phyloP scores from a whole-genome alignment of 2,113 vertebrate genomes.

The Blennius ocellaris region DNA sequence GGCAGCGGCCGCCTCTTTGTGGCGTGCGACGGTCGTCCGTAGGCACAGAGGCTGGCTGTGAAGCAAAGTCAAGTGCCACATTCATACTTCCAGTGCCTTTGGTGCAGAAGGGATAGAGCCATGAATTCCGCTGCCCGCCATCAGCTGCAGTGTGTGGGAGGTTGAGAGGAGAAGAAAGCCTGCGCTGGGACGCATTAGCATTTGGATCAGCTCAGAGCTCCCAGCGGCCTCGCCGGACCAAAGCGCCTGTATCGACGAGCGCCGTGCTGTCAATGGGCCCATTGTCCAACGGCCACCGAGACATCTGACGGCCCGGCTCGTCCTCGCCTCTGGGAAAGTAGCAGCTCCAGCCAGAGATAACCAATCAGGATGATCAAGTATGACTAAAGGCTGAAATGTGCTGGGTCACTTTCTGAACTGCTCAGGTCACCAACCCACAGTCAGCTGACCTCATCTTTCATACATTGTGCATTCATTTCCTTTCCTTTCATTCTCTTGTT shows the following conservation, averaged over 20 bases:
- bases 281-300: slow-evolving; percentile 74
- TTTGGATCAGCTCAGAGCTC: slow-evolving; percentile 80
- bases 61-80: slow-evolving; percentile 77
- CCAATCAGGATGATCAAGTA: slow-evolving; percentile 4
- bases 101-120: slow-evolving; percentile 56
- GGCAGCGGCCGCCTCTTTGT: slow-evolving; percentile 64
- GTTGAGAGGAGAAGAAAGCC: slow-evolving; percentile 78
- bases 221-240: slow-evolving; percentile 68
- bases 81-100: slow-evolving; percentile 69
- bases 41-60: slow-evolving; percentile 73
- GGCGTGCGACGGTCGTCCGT: slow-evolving; percentile 46
- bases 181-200: slow-evolving; percentile 80
- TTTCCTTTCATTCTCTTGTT: not conserved
- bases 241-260: slow-evolving; percentile 66
- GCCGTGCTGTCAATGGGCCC: slow-evolving; percentile 71
- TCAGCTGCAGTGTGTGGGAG: slow-evolving; percentile 75
- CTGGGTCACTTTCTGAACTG: slow-evolving; percentile 63
- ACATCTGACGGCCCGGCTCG: slow-evolving; percentile 52
- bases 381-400: slow-evolving; percentile 67
- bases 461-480: not conserved
- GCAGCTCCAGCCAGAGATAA: slow-evolving; percentile 28
- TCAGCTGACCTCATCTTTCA: slow-evolving; percentile 53
- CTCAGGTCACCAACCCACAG: slow-evolving; percentile 69
- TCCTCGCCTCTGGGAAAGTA: slow-evolving; percentile 60
- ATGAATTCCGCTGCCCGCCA: slow-evolving; percentile 70